Base-by-base conservation (phyloP, 2,797 vertebrate genomes). In the Astyanax mexicanus region DNA sequence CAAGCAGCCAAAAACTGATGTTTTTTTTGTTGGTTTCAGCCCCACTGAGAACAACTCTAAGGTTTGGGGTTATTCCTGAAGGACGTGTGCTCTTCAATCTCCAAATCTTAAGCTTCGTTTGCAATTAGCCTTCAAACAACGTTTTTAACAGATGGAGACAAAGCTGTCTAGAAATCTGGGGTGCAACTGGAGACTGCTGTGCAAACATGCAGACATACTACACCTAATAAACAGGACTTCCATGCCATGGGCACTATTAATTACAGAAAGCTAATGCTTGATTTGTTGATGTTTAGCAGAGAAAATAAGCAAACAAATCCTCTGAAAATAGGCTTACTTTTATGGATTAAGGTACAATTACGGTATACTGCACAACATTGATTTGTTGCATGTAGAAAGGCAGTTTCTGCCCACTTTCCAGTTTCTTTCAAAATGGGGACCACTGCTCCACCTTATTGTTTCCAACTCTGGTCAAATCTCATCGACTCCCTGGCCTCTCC, bases 171-270 rank as follows among this genome's bases (percentile, higher is more conserved):
- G 51, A 17, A 78, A 25, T 21, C 35, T 40, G 45, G 38, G 38
- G 57, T 71, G 74, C 60, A 70, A 45, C 69, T 57, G 69, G 47
- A 11, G 13, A 42, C 49, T 47, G 42, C 17, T 76, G 79, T 61
- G 52, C 47, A 74, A 57, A 72, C 82, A 79, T 83, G 77, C 82
- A 78, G 35, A 37, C 47, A 29, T 71, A 54, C 57, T 66, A 62
- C 47, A 76, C n/a, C 40, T 37, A 60, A 67, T 58, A 27, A 44
- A 66, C n/a, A 44, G 17, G 15, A 65, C 10, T 42, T 37, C 49
- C 54, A 57, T 25, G 62, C 62, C 52, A 38, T 13, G 52, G 38
- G 60, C 35, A 21, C 0, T 6, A 13, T 5, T 10, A 15, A 8
- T 21, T 32, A 7, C 32, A 57, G 3, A 60, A 2, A 32, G 2